These are phyloP conservation scores for Beroe ovata DNA, from an alignment of 37 sponge, comb jelly and placozoan genomes.

Conservation along the genomic window DNA sequence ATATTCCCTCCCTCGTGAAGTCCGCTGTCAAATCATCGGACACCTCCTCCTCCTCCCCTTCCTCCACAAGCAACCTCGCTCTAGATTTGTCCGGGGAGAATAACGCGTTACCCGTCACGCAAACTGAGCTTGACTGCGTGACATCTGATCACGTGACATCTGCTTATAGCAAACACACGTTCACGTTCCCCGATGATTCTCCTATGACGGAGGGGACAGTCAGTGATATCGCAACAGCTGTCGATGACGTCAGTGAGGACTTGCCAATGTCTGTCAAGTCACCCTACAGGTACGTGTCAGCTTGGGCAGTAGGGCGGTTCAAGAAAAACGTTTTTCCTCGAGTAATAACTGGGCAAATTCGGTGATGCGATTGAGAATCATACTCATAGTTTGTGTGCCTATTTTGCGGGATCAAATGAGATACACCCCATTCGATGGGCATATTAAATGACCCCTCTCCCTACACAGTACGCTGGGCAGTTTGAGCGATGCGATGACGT, in stretches of 20 bases:
- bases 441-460: too few relatives aligned
- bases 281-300: slow-evolving; percentile 54
- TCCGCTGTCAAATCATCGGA: slow-evolving; percentile 8
- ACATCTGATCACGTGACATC: not conserved
- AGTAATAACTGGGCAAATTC: too few relatives aligned
- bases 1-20: slow-evolving; percentile 44
- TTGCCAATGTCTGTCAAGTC: not conserved
- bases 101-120: not conserved
- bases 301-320: too few relatives aligned
- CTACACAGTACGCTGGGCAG: slow-evolving; percentile 1
- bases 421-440: too few relatives aligned
- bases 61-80: not conserved
- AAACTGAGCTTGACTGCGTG: not conserved
- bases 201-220: not conserved
- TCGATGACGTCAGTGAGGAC: slow-evolving; percentile 18
- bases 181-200: slow-evolving; percentile 21
- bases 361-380: too few relatives aligned
- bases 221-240: slow-evolving; percentile 5
- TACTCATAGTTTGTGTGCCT: too few relatives aligned
- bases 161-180: slow-evolving; percentile 1
- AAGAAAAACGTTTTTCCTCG: too few relatives aligned
- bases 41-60: not conserved
- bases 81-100: not conserved
- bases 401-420: too few relatives aligned
- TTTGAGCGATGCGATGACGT: slow-evolving; percentile 1